Evolutionary conservation across 2,888 invertebrate species (phyloP).

Genomic region (Heteromyza rotundicornis): DNA sequence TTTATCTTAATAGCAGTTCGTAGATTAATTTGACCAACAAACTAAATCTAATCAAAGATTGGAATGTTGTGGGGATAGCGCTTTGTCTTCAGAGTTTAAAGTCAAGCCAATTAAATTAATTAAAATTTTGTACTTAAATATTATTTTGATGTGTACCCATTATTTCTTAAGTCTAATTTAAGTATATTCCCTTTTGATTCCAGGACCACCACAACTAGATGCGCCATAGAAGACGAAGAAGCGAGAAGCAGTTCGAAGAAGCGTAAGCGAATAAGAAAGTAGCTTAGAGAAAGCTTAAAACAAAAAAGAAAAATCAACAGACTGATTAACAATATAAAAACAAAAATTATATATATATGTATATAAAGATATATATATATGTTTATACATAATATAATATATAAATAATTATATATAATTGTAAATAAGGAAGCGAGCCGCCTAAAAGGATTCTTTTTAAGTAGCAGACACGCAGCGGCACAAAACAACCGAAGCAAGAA

Average conservation of each 20-base stretch:
- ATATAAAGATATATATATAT: conserved; percentile 48
- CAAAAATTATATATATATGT: conserved; percentile 43
- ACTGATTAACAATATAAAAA: conserved; percentile 58
- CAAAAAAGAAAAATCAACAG: conserved; percentile 60
- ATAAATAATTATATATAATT: conserved; percentile 50
- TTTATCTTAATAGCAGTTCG: too few relatives aligned
- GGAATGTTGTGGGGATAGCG: too few relatives aligned
- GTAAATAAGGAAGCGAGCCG: conserved; percentile 27
- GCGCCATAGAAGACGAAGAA: conserved; percentile 27
- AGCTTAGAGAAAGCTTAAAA: conserved; percentile 47
- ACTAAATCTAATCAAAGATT: too few relatives aligned
- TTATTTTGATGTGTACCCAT: neutral
- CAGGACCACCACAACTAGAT: conserved; percentile 40
- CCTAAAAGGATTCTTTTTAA: too few relatives aligned
- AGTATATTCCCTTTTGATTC: conserved; percentile 20
- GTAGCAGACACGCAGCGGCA: too few relatives aligned
- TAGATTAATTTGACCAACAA: too few relatives aligned
- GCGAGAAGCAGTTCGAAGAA: too few relatives aligned
- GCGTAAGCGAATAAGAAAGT: conserved; percentile 46
- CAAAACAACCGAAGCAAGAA: too few relatives aligned
- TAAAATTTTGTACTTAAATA: neutral
- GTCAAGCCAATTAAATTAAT: too few relatives aligned
- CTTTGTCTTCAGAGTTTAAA: too few relatives aligned
- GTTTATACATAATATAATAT: conserved; percentile 43
- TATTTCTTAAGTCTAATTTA: conserved; percentile 7